Evolutionary conservation across 1,140 invertebrate species (phyloP).

Genomic region (Cyclargus thomasi): DNA sequence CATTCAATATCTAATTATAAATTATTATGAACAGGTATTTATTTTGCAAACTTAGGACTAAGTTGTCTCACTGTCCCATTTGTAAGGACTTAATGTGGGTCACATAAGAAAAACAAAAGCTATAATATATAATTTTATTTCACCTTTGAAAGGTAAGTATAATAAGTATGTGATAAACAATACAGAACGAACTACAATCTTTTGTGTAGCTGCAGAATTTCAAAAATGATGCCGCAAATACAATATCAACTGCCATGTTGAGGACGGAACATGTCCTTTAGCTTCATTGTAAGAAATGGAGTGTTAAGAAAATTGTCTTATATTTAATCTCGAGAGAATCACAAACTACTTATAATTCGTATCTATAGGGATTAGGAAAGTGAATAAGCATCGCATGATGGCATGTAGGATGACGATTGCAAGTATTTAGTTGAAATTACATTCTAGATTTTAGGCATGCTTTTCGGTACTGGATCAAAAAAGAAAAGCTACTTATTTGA

Average conservation of each 20-base stretch:
- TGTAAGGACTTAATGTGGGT: too few species aligned
- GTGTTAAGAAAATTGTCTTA: conserved; percentile 64
- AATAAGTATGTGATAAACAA: conserved; percentile 50
- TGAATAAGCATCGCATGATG: conserved; percentile 67
- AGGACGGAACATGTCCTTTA: conserved; percentile 68
- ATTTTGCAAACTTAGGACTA: too few species aligned
- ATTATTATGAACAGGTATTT: too few species aligned
- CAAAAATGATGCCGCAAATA: conserved; percentile 37
- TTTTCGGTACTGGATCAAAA: neutral
- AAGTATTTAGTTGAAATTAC: conserved; percentile 36
- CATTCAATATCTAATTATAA: too few species aligned
- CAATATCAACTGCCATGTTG: conserved; percentile 47
- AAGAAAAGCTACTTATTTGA: too few species aligned
- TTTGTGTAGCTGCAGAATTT: conserved; percentile 46
- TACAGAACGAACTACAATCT: conserved; percentile 58
- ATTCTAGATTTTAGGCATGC: neutral
- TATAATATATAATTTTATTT: conserved; percentile 53
- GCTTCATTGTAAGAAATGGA: conserved; percentile 45
- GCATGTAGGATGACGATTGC: conserved; percentile 46
- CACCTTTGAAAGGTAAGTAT: conserved; percentile 63
- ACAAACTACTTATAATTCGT: conserved; percentile 58
- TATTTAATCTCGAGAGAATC: conserved; percentile 64
- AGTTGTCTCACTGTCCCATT: too few species aligned
- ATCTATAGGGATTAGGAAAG: conserved; percentile 54
- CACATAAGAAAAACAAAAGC: conserved; percentile 35